phyloP scores from a whole-genome alignment of 2,113 vertebrate genomes.

The Platysternon megacephalum region DNA sequence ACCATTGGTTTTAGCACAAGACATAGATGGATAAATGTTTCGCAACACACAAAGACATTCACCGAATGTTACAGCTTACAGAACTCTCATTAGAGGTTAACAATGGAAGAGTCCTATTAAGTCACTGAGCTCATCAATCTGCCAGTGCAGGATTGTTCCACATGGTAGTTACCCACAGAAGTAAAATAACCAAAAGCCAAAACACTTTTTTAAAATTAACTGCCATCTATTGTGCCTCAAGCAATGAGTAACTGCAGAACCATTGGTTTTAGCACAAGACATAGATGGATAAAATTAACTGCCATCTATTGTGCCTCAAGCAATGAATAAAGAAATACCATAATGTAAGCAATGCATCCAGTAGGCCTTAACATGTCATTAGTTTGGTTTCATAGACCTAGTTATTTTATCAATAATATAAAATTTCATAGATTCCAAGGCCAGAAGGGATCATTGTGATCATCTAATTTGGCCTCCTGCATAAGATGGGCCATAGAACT shows the following conservation, averaged over 20 bases:
- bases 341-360: not conserved
- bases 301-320: too few relatives aligned
- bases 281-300: too few relatives aligned
- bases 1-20: not conserved
- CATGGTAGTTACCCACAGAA: not conserved
- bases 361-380: not conserved
- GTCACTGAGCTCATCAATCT: not conserved
- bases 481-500: too few relatives aligned
- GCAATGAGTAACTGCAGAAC: not conserved
- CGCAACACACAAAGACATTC: not conserved
- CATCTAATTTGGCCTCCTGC: too few relatives aligned
- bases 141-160: not conserved
- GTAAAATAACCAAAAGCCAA: not conserved
- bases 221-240: not conserved
- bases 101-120: not conserved
- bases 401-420: not conserved
- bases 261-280: too few relatives aligned
- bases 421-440: too few relatives aligned
- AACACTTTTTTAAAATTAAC: not conserved
- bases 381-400: not conserved
- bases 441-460: too few relatives aligned
- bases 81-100: not conserved
- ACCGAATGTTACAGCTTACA: not conserved
- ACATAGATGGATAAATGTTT: not conserved
- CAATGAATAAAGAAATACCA: not conserved